Evolutionary conservation across 2,797 vertebrate species (phyloP).

Genomic region (Cynopterus sphinx): DNA sequence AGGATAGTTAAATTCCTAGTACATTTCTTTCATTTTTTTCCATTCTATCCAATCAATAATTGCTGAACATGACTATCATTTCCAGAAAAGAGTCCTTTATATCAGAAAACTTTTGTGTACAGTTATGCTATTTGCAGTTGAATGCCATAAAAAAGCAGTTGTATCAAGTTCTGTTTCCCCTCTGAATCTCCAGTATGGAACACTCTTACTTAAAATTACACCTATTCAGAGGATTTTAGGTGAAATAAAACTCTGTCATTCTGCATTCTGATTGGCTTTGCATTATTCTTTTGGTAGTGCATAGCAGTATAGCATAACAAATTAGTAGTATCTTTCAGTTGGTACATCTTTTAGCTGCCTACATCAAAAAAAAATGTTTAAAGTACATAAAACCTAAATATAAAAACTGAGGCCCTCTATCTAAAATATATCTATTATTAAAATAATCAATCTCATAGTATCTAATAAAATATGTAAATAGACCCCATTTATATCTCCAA

Average conservation of each 20-base stretch:
- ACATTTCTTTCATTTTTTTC: neutral
- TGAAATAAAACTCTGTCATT: neutral
- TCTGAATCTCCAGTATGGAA: neutral
- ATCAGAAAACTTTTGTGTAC: neutral
- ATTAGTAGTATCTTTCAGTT: neutral
- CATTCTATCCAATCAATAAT: neutral
- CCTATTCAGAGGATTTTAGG: neutral
- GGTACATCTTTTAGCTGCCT: neutral
- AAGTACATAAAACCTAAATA: neutral
- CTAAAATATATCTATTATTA: neutral
- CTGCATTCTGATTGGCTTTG: neutral
- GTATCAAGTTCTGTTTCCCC: neutral
- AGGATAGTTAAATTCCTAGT: neutral
- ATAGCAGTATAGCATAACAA: neutral
- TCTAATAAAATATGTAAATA: neutral
- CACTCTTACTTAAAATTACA: neutral
- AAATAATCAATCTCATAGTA: neutral
- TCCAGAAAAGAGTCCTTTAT: neutral
- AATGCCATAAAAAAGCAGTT: neutral
- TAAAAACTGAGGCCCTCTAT: neutral
- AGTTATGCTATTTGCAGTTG: neutral
- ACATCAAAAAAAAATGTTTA: neutral
- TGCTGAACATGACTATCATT: neutral
- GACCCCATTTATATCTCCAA: neutral
- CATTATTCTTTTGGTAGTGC: neutral